Conservation (phyloP, 2,888 invertebrate species). For the Silvanus unidentatus region DNA sequence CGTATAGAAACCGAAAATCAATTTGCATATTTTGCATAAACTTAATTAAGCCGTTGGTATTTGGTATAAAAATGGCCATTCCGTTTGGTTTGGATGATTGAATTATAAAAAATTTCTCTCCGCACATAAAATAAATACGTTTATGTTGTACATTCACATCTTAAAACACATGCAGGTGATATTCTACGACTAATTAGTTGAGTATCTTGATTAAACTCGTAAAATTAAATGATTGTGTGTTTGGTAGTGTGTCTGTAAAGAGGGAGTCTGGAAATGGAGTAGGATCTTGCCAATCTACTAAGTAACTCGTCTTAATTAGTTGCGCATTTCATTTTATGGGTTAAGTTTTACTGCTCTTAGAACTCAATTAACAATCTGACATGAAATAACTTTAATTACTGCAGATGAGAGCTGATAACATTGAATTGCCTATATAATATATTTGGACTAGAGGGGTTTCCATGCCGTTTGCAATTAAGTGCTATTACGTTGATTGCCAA, state of each 20-base stretch:
- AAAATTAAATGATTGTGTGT: conserved; percentile 28
- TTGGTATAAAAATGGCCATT: too few species aligned
- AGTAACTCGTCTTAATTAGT: conserved; percentile 35
- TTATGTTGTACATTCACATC: too few species aligned
- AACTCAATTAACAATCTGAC: conserved; percentile 39
- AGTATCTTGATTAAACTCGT: conserved; percentile 30
- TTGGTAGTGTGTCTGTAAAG: conserved; percentile 10
- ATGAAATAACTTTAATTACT: conserved; percentile 34
- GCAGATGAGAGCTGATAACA: conserved; percentile 4
- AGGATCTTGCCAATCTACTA: conserved; percentile 16
- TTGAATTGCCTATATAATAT: neutral
- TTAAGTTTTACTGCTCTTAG: conserved; percentile 35
- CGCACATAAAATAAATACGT: too few species aligned
- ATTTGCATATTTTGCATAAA: too few species aligned
- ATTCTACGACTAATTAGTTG: conserved; percentile 18
- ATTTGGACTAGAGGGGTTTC: neutral
- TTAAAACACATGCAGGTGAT: conserved; percentile 13
- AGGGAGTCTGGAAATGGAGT: conserved; percentile 21
- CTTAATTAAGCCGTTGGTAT: too few species aligned
- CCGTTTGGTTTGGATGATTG: too few species aligned
- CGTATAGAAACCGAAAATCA: too few species aligned
- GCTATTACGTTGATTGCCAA: too few species aligned
- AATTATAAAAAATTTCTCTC: too few species aligned
- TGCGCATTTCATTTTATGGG: conserved; percentile 39
- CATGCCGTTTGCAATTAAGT: too few species aligned